Base-by-base conservation (phyloP, 1,140 invertebrate species). In the Cepaea nemoralis region DNA sequence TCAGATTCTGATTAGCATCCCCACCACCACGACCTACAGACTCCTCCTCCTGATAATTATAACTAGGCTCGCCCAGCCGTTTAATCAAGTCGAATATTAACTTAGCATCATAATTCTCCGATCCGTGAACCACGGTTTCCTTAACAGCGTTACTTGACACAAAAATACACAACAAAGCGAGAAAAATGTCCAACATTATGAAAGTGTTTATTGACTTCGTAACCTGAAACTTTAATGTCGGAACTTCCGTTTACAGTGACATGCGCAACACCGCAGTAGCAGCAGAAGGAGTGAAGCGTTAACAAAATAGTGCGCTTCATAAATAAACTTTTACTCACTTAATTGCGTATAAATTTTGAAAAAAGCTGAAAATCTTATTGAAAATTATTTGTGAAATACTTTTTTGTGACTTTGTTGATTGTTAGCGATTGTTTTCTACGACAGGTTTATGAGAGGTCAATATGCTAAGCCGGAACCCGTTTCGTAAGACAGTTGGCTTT, bases 401-500 rank as follows among this genome's bases (percentile, higher is more conserved):
- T n/a, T n/a, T n/a, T n/a, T n/a, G n/a, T n/a, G n/a, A n/a, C n/a
- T n/a, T n/a, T n/a, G n/a, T n/a, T n/a, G n/a, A n/a, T n/a, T n/a
- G n/a, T n/a, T n/a, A n/a, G n/a, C n/a, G n/a, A n/a, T n/a, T n/a
- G n/a, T n/a, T 45, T 45, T 45, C 42, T 45, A 8, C 8, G 42
- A 45, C 42, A 10, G 8, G 42, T 45, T 8, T 45, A 45, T 45
- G 42, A 45, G n/a, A n/a, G 50, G 50, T 19, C 50, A 55, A 55
- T 10, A 55, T 55, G 19, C n/a, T 85, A 82, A 85, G 80, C 82
- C 75, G 80, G 45, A 78, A 67, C 39, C 82, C 82, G n/a, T 85
- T 85, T 71, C 81, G 84, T 69, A 85, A 83, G 81, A 83, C 82
- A 75, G 88, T 89, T 27, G 87, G 88, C 50, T 87, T 87, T 66